Evolutionary conservation across 2,113 vertebrate species (phyloP), one percentile per base, ranked within the genome.

Genomic region (Zosterops pallidus): DNA sequence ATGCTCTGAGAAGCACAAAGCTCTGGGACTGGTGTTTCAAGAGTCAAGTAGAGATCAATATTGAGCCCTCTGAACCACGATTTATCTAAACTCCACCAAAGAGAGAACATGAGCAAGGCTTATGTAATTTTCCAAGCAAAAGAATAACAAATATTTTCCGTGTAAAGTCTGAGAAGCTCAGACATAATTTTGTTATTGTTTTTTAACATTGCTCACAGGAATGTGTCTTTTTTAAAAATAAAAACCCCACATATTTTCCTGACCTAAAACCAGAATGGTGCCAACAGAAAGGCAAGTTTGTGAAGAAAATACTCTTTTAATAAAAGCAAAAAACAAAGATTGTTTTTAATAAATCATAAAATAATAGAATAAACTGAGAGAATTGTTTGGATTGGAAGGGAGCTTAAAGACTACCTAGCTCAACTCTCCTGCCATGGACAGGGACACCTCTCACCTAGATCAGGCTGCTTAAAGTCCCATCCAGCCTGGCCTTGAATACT

Each of bases 71-170:
- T 83, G 79, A 60, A 49, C 39, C 41, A 41, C 12, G 1, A 33
- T 88, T 86, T 83, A 63, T 64, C 60, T 46, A 11, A 80, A 70
- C 62, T 89, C 28, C 5, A 26, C 28, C 35, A 41, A 78, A 78
- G 26, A 68, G 10, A 71, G 60, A 68, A 71, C 14, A 52, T 20
- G 69, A 60, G 52, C 33, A 77, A 53, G 55, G 65, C 4, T 82
- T 49, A 35, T 11, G 83, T 72, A 35, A 65, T 72, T 64, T 90
- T 95, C 68, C 41, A 33, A 57, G 39, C 33, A 86, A 60, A 79
- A 37, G 55, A 86, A 53, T 22, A 76, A 44, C 14, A 83, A 91
- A 77, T 85, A 70, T 75, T 92, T 96, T 88, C 88, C 92, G 29
- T 26, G 19, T 52, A 59, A 56, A 81, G 31, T 85, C 87, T 92